phyloP scores from a whole-genome alignment of 2,888 invertebrate genomes.

The Scaptomyza cyrtandrae region DNA sequence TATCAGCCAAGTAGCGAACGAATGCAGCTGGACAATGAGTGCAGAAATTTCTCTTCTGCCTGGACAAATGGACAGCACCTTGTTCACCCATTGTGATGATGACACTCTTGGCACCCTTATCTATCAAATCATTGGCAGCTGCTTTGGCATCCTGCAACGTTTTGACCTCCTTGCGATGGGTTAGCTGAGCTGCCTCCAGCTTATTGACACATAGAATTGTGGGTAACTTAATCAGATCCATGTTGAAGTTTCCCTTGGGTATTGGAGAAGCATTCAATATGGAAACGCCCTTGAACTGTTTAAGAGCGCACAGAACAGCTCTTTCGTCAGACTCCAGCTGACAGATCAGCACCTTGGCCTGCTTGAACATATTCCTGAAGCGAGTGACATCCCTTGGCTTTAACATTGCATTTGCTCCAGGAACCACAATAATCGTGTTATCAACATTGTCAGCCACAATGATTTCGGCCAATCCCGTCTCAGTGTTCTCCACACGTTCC shows the following conservation, averaged over 20 bases:
- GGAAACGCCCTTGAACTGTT: conserved; percentile 88
- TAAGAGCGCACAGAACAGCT: conserved; percentile 89
- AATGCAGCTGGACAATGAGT: conserved; percentile 87
- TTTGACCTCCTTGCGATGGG: conserved; percentile 81
- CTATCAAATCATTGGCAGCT: conserved; percentile 87
- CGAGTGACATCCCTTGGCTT: conserved; percentile 87
- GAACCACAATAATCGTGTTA: conserved; percentile 95
- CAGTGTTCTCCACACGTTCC: conserved; percentile 59
- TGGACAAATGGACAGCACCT: conserved; percentile 89
- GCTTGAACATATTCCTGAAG: conserved; percentile 86
- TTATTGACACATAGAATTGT: conserved; percentile 97
- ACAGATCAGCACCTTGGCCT: conserved; percentile 88
- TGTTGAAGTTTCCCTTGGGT: conserved; percentile 86
- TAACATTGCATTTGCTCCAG: conserved; percentile 92
- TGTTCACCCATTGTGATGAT: conserved; percentile 93
- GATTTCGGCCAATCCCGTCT: conserved; percentile 96
- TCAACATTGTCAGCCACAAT: conserved; percentile 93
- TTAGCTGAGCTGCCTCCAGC: conserved; percentile 90
- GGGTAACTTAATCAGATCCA: conserved; percentile 87
- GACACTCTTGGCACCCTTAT: conserved; percentile 90
- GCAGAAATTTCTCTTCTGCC: conserved; percentile 82
- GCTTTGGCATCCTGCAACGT: conserved; percentile 86
- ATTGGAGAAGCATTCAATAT: conserved; percentile 97
- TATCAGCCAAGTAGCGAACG: conserved; percentile 91
- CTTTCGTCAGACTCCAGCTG: conserved; percentile 93